phyloP scores from a whole-genome alignment of 2,888 invertebrate genomes.

The Stramonita haemastoma region DNA sequence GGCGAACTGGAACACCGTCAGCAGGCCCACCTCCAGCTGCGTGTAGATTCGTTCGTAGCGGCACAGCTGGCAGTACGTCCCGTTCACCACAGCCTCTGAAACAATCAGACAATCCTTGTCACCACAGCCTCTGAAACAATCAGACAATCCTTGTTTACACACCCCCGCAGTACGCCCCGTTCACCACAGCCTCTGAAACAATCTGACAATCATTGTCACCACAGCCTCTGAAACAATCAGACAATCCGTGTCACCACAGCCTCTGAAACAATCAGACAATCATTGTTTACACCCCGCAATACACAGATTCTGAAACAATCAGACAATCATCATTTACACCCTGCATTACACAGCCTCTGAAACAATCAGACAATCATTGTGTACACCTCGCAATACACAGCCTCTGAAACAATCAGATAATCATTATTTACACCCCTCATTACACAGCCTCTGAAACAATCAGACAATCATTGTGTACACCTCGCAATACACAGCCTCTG shows the following conservation, averaged over 20 bases:
- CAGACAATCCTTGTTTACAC: neutral
- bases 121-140: no score
- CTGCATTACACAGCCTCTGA: constrained; percentile 36
- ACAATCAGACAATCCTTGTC: neutral
- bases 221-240: no score
- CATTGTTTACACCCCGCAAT: no score
- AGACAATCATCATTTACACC: constrained; percentile 26
- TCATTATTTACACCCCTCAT: constrained; percentile 32
- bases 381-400: no score
- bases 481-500: constrained; percentile 31
- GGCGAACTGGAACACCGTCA: constrained; percentile 51
- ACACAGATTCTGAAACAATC: no score
- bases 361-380: neutral
- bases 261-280: neutral
- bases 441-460: constrained; percentile 36
- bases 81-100: neutral
- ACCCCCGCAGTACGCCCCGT: neutral
- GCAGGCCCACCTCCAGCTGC: constrained; percentile 47
- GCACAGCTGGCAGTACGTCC: constrained; percentile 47
- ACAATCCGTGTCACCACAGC: neutral
- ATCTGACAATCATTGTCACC: no score
- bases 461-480: constrained; percentile 28
- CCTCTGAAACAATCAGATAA: no score
- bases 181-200: no score
- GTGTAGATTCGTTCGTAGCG: constrained; percentile 55